A percentile compares a stretch with the other conserved stretches of the same genome.
Evolutionary conservation across 2,888 invertebrate genomes (phyloP).

Genomic region (Stenchaetothrips biformis): DNA sequence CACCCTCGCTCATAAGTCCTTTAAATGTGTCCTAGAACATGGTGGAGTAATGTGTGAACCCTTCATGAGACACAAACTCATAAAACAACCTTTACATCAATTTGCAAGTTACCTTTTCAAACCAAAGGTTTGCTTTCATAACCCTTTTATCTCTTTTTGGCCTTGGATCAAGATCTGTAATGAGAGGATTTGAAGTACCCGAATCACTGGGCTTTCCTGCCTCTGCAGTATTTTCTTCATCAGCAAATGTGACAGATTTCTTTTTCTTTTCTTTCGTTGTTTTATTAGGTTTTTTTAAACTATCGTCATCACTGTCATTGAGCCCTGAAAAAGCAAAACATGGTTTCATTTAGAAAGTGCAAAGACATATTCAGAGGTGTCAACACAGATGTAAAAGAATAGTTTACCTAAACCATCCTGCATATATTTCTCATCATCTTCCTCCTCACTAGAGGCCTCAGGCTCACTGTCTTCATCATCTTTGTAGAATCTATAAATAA

Average conservation of each 20-base stretch:
- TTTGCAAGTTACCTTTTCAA: slow-evolving; percentile 56
- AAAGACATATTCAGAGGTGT: background rate
- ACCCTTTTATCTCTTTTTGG: slow-evolving; percentile 67
- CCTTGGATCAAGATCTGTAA: slow-evolving; percentile 73
- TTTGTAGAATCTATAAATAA: background rate
- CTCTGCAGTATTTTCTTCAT: slow-evolving; percentile 29
- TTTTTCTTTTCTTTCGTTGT: slow-evolving; percentile 39
- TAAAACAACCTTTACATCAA: background rate
- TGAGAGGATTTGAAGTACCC: slow-evolving; percentile 56
- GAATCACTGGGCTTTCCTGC: background rate
- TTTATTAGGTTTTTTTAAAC: slow-evolving; percentile 44
- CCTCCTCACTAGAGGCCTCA: slow-evolving; percentile 56
- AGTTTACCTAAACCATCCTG: slow-evolving; percentile 54
- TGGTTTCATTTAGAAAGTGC: background rate
- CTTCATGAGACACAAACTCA: background rate
- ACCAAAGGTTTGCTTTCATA: slow-evolving; percentile 81
- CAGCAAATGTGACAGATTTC: slow-evolving; percentile 38
- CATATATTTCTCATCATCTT: slow-evolving; percentile 50
- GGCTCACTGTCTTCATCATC: slow-evolving; percentile 52
- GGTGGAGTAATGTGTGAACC: slow-evolving; percentile 34
- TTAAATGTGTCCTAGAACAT: slow-evolving; percentile 45
- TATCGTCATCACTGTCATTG: slow-evolving; percentile 59
- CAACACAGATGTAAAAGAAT: background rate
- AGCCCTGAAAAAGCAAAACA: slow-evolving; percentile 49
- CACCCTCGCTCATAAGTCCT: slow-evolving; percentile 72